These are phyloP conservation scores for Rhegmatorhina hoffmannsi DNA, from an alignment of 2,113 vertebrate genomes.

Conservation along the genomic window DNA sequence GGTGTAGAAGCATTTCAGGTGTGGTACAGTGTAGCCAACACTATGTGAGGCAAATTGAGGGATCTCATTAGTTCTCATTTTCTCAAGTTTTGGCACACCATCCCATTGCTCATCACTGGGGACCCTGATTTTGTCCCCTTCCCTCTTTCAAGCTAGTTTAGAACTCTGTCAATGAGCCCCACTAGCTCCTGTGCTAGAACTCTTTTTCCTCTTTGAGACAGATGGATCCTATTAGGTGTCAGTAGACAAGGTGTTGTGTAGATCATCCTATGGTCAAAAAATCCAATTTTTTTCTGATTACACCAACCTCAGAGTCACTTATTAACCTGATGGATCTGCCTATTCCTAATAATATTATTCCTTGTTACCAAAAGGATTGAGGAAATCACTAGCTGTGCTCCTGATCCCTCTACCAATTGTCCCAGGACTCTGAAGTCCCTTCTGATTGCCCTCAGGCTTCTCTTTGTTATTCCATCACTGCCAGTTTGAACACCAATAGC, in stretches of 20 bases:
- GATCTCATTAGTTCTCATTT: not conserved
- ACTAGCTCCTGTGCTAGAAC: not conserved
- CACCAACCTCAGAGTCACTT: not conserved
- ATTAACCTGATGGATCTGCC: not conserved
- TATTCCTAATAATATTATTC: not conserved
- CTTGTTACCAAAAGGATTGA: not conserved
- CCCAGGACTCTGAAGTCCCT: not conserved
- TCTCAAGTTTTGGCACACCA: not conserved
- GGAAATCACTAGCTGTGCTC: not conserved
- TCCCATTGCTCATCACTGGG: not conserved
- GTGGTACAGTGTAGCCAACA: not conserved
- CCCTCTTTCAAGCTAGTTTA: not conserved
- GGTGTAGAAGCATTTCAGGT: not conserved
- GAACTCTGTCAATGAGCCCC: not conserved
- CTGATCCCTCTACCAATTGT: not conserved
- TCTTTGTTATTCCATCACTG: not conserved
- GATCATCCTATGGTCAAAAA: not conserved
- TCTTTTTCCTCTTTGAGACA: not conserved
- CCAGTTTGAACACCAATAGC: not conserved
- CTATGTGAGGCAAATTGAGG: not conserved
- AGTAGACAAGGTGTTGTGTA: not conserved
- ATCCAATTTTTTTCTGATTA: not conserved
- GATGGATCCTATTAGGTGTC: not conserved
- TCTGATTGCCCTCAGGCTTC: not conserved
- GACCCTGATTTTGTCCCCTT: not conserved